Percentiles rank a stretch among this genome's conserved stretches.
phyloP scores from a whole-genome alignment of 2,888 invertebrate genomes.

The Neoscelio sp. region DNA sequence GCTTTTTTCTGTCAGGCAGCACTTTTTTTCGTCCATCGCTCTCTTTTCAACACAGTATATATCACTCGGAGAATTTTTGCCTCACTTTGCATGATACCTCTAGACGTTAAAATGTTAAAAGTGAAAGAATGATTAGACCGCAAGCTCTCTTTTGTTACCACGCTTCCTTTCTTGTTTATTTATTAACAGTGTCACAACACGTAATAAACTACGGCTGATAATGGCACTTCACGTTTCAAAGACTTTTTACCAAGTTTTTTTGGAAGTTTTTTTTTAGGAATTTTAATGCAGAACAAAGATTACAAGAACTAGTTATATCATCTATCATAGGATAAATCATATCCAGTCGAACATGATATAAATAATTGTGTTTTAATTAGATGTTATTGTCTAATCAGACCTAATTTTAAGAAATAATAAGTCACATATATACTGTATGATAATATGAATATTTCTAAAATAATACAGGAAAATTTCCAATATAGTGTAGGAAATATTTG shows the following conservation, averaged over 20 bases:
- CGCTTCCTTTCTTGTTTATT: conserved; percentile 19
- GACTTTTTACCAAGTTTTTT: too few species aligned
- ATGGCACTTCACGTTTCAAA: neutral
- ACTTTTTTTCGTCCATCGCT: conserved; percentile 51
- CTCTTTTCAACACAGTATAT: conserved; percentile 40
- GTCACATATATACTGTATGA: too few species aligned
- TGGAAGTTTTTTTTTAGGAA: too few species aligned
- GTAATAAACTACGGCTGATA: conserved; percentile 14
- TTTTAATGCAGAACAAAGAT: too few species aligned
- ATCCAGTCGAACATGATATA: too few species aligned
- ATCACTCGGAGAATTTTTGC: conserved; percentile 56
- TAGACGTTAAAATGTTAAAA: conserved; percentile 52
- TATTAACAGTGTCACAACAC: conserved; percentile 12
- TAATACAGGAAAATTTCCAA: too few species aligned
- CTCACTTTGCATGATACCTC: conserved; percentile 58
- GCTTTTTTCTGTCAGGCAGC: conserved; percentile 54
- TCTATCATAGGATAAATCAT: too few species aligned
- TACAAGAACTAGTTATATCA: neutral
- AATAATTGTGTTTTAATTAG: too few species aligned
- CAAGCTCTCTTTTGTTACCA: conserved; percentile 5
- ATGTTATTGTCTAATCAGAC: too few species aligned
- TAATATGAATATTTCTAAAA: too few species aligned
- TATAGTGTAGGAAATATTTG: too few species aligned
- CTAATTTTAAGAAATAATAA: too few species aligned
- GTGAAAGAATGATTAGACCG: conserved; percentile 53